Percentiles rank a stretch among this genome's conserved stretches.
These are phyloP conservation scores for Cherax destructor DNA, from an alignment of 1,140 invertebrate genomes.

Conservation along the genomic window DNA sequence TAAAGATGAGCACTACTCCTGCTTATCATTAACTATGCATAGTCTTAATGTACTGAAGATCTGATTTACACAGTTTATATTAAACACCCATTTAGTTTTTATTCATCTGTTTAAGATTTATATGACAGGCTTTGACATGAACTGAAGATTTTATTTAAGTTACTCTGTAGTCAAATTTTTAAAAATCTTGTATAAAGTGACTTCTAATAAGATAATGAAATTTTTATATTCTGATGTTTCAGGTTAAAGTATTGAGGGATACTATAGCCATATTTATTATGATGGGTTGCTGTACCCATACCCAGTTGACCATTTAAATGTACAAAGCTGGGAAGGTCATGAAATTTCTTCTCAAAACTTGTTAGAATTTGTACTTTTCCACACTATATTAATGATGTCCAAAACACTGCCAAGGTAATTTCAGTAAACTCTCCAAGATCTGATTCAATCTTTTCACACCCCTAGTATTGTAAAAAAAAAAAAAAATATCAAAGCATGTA, in stretches of 20 bases:
- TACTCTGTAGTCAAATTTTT: too few relatives aligned
- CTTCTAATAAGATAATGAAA: neutral
- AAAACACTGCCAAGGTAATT: neutral
- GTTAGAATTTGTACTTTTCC: neutral
- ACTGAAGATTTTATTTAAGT: neutral
- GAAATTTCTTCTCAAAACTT: neutral
- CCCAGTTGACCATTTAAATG: neutral
- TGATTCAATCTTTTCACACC: too few relatives aligned
- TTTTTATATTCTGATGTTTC: neutral
- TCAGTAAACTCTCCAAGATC: neutral
- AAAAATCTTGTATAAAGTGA: neutral
- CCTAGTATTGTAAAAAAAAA: too few relatives aligned
- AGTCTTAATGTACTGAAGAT: slow-evolving; percentile 37
- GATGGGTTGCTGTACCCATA: neutral
- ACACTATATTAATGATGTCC: neutral
- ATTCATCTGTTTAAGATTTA: neutral
- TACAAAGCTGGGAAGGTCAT: neutral
- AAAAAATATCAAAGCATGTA: too few relatives aligned
- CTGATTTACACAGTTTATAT: slow-evolving; percentile 34
- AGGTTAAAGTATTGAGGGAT: neutral
- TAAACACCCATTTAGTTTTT: slow-evolving; percentile 22
- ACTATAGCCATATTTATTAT: neutral
- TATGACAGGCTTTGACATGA: neutral
- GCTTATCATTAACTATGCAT: slow-evolving; percentile 15
- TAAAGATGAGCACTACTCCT: neutral